Percentiles rank a stretch among this genome's conserved stretches.
Conservation (phyloP, 2,797 vertebrate genomes). For the Benthosema pterotum region DNA sequence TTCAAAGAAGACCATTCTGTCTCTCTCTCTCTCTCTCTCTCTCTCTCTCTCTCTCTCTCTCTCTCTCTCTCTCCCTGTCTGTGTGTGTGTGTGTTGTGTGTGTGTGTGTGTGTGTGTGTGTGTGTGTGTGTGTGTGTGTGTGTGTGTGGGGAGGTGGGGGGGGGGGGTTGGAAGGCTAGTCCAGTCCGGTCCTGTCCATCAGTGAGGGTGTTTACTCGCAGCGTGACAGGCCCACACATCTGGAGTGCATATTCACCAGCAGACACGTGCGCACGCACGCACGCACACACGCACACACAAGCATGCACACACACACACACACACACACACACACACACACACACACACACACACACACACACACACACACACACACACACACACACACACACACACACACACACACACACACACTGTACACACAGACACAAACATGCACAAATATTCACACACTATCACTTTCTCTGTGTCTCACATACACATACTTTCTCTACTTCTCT, state of each 20-base stretch:
- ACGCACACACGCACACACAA: conserved; percentile 31
- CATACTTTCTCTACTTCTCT: background rate
- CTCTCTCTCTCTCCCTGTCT: conserved; percentile 44
- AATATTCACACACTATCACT: background rate
- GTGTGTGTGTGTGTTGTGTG: conserved; percentile 54
- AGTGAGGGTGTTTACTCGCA: conserved; percentile 96
- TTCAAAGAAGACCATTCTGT: conserved; percentile 53
- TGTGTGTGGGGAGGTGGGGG: too few relatives aligned
- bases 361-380: background rate
- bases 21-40: conserved; percentile 58
- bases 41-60: conserved; percentile 70
- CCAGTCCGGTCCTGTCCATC: conserved; percentile 97
- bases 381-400: background rate
- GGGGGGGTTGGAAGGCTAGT: conserved; percentile 87
- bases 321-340: background rate
- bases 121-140: too few relatives aligned
- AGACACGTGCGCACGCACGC: conserved; percentile 83
- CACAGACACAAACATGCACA: background rate
- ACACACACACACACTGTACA: conserved; percentile 57
- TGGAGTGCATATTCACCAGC: conserved; percentile 99
- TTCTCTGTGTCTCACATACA: background rate
- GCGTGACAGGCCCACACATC: conserved; percentile 99
- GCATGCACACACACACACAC: too few relatives aligned
- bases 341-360: conserved; percentile 56
- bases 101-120: too few relatives aligned